A percentile compares a stretch with the other conserved stretches of the same genome.
Conservation (phyloP, 2,888 invertebrate species). For the Aquatica leii region DNA sequence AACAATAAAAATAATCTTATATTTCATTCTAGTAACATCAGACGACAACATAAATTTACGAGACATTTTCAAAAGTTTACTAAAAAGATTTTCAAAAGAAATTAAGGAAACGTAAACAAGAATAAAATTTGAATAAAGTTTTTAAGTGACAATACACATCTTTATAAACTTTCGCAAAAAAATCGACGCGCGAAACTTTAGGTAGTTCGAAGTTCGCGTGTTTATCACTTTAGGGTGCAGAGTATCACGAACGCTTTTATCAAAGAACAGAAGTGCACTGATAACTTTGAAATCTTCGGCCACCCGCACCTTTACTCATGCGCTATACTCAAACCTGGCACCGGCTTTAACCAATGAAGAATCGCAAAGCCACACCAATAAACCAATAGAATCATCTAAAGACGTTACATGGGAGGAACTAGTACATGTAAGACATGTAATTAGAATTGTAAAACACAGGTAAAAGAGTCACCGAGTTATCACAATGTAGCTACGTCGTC, state of each 20-base stretch:
- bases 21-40: slow-evolving; percentile 28
- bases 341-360: slow-evolving; percentile 55
- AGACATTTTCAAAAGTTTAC: slow-evolving; percentile 32
- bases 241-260: slow-evolving; percentile 46
- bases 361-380: slow-evolving; percentile 56
- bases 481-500: slow-evolving; percentile 10
- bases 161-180: slow-evolving; percentile 13
- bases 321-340: slow-evolving; percentile 52
- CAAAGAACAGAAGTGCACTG: slow-evolving; percentile 53
- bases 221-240: slow-evolving; percentile 37
- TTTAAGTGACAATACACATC: slow-evolving; percentile 22
- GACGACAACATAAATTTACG: slow-evolving; percentile 24
- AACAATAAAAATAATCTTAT: slow-evolving; percentile 36
- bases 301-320: slow-evolving; percentile 56
- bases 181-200: slow-evolving; percentile 28
- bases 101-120: slow-evolving; percentile 23
- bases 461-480: slow-evolving; percentile 34
- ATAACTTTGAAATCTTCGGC: slow-evolving; percentile 50
- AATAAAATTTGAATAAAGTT: slow-evolving; percentile 22
- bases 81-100: slow-evolving; percentile 16
- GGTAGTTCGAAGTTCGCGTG: slow-evolving; percentile 49
- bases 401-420: slow-evolving; percentile 60
- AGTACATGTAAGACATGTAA: slow-evolving; percentile 60
- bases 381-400: slow-evolving; percentile 61
- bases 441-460: slow-evolving; percentile 58